Conservation (phyloP, 2,888 invertebrate genomes). For the Pseudolycoriella hygida region DNA sequence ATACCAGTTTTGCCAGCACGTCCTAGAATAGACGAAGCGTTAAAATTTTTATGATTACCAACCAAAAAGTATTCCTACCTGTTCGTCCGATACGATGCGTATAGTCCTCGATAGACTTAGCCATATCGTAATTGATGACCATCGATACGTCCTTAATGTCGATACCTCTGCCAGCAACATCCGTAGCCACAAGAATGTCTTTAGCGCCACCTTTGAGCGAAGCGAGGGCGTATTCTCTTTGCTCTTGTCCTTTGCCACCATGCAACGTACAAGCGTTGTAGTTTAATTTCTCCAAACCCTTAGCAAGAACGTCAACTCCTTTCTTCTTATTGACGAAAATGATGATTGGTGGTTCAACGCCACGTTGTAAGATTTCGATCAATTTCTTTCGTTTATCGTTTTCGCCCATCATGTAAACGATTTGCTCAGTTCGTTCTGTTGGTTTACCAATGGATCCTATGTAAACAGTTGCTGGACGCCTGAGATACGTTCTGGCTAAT, state of each 20-base stretch:
- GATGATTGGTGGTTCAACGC: slow-evolving; percentile 93
- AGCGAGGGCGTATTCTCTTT: slow-evolving; percentile 93
- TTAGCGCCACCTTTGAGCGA: slow-evolving; percentile 91
- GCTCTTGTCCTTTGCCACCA: slow-evolving; percentile 99
- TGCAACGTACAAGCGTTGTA: slow-evolving; percentile 95
- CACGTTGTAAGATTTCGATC: slow-evolving; percentile 75
- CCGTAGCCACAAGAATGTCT: slow-evolving; percentile 97
- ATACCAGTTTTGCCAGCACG: slow-evolving; percentile 96
- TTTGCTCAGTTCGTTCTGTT: slow-evolving; percentile 93
- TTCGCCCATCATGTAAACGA: slow-evolving; percentile 89
- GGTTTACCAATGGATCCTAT: slow-evolving; percentile 92
- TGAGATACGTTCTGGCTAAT: slow-evolving; percentile 80
- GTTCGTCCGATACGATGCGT: slow-evolving; percentile 98
- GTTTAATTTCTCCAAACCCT: slow-evolving; percentile 90
- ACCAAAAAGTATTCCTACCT: no score
- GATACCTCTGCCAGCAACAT: slow-evolving; percentile 95
- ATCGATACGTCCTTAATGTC: slow-evolving; percentile 98
- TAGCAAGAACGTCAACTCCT: slow-evolving; percentile 93
- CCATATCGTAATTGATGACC: slow-evolving; percentile 99
- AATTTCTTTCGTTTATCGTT: slow-evolving; percentile 93
- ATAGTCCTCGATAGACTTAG: slow-evolving; percentile 94
- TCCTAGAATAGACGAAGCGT: no score
- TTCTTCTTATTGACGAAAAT: slow-evolving; percentile 99
- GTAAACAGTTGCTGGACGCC: slow-evolving; percentile 92
- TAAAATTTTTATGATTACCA: no score